Base-by-base conservation (phyloP, 2,888 invertebrate species). In the Priapulus caudatus region DNA sequence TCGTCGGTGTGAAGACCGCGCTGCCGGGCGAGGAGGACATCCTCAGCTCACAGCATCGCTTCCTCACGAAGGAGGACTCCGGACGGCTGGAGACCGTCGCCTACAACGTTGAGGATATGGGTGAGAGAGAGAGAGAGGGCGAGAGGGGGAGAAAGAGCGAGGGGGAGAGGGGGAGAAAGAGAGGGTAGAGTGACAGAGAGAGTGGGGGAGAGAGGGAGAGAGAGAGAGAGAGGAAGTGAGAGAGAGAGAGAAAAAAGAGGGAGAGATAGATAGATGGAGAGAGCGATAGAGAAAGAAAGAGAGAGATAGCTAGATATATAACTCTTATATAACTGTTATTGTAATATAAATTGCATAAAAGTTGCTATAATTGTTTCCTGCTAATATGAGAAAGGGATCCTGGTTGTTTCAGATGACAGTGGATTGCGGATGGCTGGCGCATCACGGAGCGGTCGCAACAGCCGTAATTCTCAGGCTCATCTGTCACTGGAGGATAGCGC, bases 1-100 rank as follows among this genome's bases (percentile, higher is more conserved):
- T 79, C 23, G 65, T 76, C 24, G 75, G 71, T 54, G 73, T 78
- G 2, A 70, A 72, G 61, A 73, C 75, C 4, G 66, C 58, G 46
- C 61, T 62, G 55, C 55, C 68, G 52, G 65, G 64, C 64, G 52
- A 45, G 45, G 3, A 10, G 22, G 24, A 10, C 2, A 48, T 47
- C 47, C 23, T 49, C 18, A 50, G 43, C 47, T 3, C 3, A 15
- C 45, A 50, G 47, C 45, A 48, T 48, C 23, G 21, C 23, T 5
- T 48, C 1, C 18, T 23, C 22, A 33, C 33, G 33, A 33, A 33
- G 33, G 33, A 33, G 10, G 33, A 33, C n/a, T 10, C 33, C 10
- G 33, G 33, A 33, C 33, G 33, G 10, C 10, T 10, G 10, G 18
- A 45, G 45, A 45, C 15, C 5, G 18, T 5, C 5, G 45, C 45